phyloP scores from a whole-genome alignment of 2,888 invertebrate genomes.

The Caenorhabditis panamensis region DNA sequence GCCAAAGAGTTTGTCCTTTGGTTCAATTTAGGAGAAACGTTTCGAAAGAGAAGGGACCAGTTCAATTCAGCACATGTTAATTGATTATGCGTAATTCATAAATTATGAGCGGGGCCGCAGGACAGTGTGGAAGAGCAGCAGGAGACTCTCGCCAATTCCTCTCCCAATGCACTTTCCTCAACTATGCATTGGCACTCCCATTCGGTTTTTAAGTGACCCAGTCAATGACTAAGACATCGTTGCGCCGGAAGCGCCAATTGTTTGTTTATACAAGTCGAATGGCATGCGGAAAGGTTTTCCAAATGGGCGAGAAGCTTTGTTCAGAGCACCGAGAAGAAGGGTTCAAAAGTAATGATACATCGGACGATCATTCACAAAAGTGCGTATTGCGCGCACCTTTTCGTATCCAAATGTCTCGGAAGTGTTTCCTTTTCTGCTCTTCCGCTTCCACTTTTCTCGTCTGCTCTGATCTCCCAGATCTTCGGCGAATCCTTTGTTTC shows the following conservation, averaged over 20 bases:
- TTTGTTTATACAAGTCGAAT: conserved; percentile 60
- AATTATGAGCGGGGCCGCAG: conserved; percentile 55
- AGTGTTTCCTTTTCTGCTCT: conserved; percentile 11
- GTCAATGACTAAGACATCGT: conserved; percentile 49
- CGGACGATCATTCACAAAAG: background rate
- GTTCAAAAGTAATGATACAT: background rate
- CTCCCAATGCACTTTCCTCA: conserved; percentile 42
- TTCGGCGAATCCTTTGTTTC: background rate
- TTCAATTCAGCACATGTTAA: conserved; percentile 20
- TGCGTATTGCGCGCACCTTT: conserved; percentile 19
- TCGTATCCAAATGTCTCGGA: conserved; percentile 28
- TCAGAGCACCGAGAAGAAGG: background rate
- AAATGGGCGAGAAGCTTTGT: conserved; percentile 9
- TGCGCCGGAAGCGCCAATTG: conserved; percentile 48
- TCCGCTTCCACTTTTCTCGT: conserved; percentile 42
- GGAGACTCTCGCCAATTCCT: conserved; percentile 18
- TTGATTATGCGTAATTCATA: conserved; percentile 59
- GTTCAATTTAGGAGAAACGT: conserved; percentile 17
- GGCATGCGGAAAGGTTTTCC: conserved; percentile 56
- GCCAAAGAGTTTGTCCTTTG: background rate
- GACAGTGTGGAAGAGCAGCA: conserved; percentile 9
- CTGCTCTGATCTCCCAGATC: background rate
- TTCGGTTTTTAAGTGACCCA: conserved; percentile 56
- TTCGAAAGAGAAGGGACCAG: conserved; percentile 24
- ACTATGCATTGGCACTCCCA: conserved; percentile 46